Conservation (phyloP, 2,888 invertebrate species). For the Chloroclysta siterata region DNA sequence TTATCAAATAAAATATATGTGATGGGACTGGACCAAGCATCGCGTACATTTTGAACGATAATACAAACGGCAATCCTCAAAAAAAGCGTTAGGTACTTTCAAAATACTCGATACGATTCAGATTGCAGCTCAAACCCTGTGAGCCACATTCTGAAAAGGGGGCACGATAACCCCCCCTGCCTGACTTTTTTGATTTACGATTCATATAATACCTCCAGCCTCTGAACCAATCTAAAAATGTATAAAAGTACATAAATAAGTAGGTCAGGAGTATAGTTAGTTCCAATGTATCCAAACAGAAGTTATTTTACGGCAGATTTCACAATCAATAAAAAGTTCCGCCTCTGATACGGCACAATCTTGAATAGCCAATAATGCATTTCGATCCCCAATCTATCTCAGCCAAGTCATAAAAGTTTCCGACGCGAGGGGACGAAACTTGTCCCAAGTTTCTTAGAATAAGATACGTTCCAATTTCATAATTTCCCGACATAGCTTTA, state of each 20-base stretch:
- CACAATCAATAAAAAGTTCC: constrained; percentile 44
- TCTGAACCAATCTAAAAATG: constrained; percentile 10
- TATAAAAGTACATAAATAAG: constrained; percentile 3
- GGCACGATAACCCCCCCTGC: no score
- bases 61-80: no score
- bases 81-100: no score
- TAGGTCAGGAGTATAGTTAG: neutral
- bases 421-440: constrained; percentile 54
- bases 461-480: constrained; percentile 49
- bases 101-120: no score
- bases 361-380: constrained; percentile 76
- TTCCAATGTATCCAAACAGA: constrained; percentile 45
- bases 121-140: no score
- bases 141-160: no score
- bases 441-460: constrained; percentile 61
- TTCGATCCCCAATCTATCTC: constrained; percentile 71
- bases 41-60: no score
- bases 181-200: no score
- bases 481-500: constrained; percentile 33
- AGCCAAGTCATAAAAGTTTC: constrained; percentile 76
- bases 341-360: constrained; percentile 62
- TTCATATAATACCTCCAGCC: no score
- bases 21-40: no score
- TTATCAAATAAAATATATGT: no score
- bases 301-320: constrained; percentile 43